phyloP scores from a whole-genome alignment of 2,888 invertebrate genomes.

The Andrena praecox region DNA sequence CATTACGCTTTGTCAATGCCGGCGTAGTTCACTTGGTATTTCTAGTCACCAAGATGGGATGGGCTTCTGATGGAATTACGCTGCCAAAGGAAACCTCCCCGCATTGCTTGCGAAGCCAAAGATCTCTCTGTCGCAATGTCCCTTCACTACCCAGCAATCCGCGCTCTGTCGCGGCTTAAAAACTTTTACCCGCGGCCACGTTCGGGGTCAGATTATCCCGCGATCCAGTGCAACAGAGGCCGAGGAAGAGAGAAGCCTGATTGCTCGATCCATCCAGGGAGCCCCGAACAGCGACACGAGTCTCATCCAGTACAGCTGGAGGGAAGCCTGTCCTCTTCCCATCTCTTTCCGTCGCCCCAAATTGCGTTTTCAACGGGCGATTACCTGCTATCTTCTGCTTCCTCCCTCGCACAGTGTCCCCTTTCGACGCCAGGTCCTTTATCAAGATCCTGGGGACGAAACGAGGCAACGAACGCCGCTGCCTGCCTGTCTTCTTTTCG shows the following conservation, averaged over 20 bases:
- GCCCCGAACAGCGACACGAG: slow-evolving; percentile 56
- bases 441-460: slow-evolving; percentile 55
- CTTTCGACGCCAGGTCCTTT: slow-evolving; percentile 50
- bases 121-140: slow-evolving; percentile 16
- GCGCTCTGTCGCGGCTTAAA: slow-evolving; percentile 23
- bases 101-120: slow-evolving; percentile 4
- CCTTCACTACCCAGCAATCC: background rate
- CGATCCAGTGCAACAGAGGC: background rate
- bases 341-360: slow-evolving; percentile 52
- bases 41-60: background rate
- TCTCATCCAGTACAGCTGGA: slow-evolving; percentile 38
- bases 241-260: slow-evolving; percentile 39
- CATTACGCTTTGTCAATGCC: no score
- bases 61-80: background rate
- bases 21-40: background rate
- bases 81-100: background rate
- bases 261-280: slow-evolving; percentile 57
- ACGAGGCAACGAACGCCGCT: slow-evolving; percentile 31
- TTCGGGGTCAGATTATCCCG: slow-evolving; percentile 36
- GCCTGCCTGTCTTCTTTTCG: background rate
- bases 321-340: slow-evolving; percentile 22
- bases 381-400: slow-evolving; percentile 67
- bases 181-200: slow-evolving; percentile 48
- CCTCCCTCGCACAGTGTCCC: slow-evolving; percentile 23
- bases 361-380: slow-evolving; percentile 75